Percentiles rank a stretch among this genome's conserved stretches.
These are phyloP conservation scores for Araneus ventricosus DNA, from an alignment of 1,140 invertebrate genomes.

Conservation along the genomic window DNA sequence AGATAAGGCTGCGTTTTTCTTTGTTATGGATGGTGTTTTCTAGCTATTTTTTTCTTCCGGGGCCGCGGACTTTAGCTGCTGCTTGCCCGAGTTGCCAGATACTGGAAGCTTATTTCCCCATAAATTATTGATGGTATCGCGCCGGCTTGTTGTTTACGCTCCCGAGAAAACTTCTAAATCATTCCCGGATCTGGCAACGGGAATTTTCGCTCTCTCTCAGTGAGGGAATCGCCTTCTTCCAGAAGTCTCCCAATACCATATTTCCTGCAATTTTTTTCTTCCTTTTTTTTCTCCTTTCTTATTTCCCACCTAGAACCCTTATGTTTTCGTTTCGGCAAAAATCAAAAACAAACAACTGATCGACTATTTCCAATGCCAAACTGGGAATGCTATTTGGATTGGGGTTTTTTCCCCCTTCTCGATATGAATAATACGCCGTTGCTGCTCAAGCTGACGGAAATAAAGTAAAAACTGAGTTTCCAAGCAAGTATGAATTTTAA, in stretches of 20 bases:
- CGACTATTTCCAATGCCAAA: not conserved
- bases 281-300: not conserved
- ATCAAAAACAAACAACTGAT: not conserved
- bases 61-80: conserved; percentile 12
- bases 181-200: conserved; percentile 61
- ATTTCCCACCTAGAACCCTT: not conserved
- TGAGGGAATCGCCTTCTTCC: not conserved
- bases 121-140: conserved; percentile 74
- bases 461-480: too few species aligned
- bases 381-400: not conserved
- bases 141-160: conserved; percentile 66
- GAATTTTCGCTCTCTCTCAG: conserved; percentile 1
- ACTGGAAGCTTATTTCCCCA: conserved; percentile 69
- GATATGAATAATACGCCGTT: too few species aligned
- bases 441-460: too few species aligned
- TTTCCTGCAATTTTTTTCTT: not conserved
- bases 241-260: not conserved
- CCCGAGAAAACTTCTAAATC: conserved; percentile 61
- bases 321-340: not conserved
- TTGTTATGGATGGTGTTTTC: conserved; percentile 63
- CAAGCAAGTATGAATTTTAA: too few species aligned
- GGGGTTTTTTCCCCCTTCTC: not conserved
- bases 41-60: not conserved
- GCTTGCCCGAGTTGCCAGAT: conserved; percentile 46
- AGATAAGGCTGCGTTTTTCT: conserved; percentile 59